These are phyloP conservation scores for Sericinus montela DNA, from an alignment of 2,888 invertebrate genomes.

Conservation along the genomic window DNA sequence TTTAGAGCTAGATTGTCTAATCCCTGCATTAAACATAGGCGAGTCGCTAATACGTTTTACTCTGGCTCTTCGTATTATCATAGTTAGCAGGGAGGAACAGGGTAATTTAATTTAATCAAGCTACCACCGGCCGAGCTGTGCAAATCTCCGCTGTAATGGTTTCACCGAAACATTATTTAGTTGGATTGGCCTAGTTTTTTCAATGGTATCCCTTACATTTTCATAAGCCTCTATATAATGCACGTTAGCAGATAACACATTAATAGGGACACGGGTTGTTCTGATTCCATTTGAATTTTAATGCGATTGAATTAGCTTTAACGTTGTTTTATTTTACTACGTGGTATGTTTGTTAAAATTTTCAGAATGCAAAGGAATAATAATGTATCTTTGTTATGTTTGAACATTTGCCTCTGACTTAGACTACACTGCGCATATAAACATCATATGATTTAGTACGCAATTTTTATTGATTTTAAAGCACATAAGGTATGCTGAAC, in stretches of 20 bases:
- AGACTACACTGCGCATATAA: too few species aligned
- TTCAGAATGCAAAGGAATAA: too few species aligned
- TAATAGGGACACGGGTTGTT: slow-evolving; percentile 9
- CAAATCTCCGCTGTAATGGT: slow-evolving; percentile 5
- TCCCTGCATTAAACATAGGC: slow-evolving; percentile 17
- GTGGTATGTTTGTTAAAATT: too few species aligned
- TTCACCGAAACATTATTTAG: slow-evolving; percentile 3
- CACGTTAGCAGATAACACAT: slow-evolving; percentile 1
- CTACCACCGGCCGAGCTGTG: slow-evolving; percentile 1
- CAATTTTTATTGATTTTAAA: too few species aligned
- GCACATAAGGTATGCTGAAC: too few species aligned
- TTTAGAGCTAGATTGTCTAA: slow-evolving; percentile 16
- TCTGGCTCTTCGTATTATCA: background rate
- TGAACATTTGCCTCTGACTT: too few species aligned
- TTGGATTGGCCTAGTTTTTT: slow-evolving; percentile 8
- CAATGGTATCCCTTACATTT: slow-evolving; percentile 8
- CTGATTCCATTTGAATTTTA: slow-evolving; percentile 10
- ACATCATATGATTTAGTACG: too few species aligned
- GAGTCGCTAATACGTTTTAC: slow-evolving; percentile 3
- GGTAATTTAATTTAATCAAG: slow-evolving; percentile 11
- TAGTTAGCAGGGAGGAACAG: slow-evolving; percentile 1
- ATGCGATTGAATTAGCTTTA: slow-evolving; percentile 5
- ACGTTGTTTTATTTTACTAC: slow-evolving; percentile 1
- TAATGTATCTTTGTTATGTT: too few species aligned
- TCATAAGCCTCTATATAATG: slow-evolving; percentile 1